These are phyloP conservation scores for Drosophila parabipectinata DNA, from an alignment of 1,140 invertebrate genomes.

Conservation along the genomic window DNA sequence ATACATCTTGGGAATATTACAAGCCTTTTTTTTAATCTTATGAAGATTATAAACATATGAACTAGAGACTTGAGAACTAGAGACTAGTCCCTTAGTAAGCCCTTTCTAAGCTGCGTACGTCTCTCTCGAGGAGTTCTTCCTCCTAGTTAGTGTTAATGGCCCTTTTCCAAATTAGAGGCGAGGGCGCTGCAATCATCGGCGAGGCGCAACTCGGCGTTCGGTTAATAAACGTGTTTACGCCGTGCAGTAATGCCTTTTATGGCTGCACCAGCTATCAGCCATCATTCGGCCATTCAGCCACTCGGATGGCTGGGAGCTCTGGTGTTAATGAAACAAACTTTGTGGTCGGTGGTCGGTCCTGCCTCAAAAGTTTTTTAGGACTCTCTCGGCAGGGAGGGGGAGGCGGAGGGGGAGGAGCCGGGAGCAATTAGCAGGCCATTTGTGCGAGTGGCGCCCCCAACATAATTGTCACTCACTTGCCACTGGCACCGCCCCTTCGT, in stretches of 20 bases:
- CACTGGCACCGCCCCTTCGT: background rate
- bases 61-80: too few species aligned
- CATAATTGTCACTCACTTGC: constrained; percentile 38
- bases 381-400: background rate
- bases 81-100: too few species aligned
- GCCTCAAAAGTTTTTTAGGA: constrained; percentile 16
- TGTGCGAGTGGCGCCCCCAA: constrained; percentile 38
- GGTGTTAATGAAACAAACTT: constrained; percentile 4
- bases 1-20: too few species aligned
- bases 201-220: too few species aligned
- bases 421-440: constrained; percentile 67
- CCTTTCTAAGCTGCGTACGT: too few species aligned
- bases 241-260: background rate
- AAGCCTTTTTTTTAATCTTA: too few species aligned
- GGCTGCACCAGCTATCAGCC: background rate
- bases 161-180: too few species aligned
- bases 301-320: background rate
- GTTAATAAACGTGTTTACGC: background rate
- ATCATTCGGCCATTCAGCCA: too few species aligned
- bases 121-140: too few species aligned
- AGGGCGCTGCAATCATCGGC: too few species aligned
- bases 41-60: too few species aligned
- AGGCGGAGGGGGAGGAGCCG: constrained; percentile 10
- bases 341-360: background rate
- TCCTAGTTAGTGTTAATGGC: too few species aligned